Percentiles rank a stretch among this genome's conserved stretches.
These are phyloP conservation scores for Nansenia antarctica DNA, from an alignment of 2,113 vertebrate genomes.

Conservation along the genomic window DNA sequence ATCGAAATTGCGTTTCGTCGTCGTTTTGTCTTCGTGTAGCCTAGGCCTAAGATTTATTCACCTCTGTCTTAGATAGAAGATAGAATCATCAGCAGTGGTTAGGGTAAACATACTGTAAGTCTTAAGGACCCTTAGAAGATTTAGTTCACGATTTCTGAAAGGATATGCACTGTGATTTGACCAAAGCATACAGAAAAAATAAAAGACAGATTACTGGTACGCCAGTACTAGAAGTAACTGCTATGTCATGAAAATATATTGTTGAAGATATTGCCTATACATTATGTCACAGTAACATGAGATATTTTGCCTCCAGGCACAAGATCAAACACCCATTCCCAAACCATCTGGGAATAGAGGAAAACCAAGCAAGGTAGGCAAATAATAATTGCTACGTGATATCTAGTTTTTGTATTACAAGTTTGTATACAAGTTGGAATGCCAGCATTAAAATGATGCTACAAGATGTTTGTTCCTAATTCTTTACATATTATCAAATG, in stretches of 20 bases:
- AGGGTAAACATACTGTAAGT: not conserved
- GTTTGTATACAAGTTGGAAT: not conserved
- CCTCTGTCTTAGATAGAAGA: not conserved
- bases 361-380: slow-evolving; percentile 65
- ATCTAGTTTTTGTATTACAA: too few species aligned
- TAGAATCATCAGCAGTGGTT: not conserved
- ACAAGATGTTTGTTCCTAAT: not conserved
- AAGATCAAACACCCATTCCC: slow-evolving; percentile 32
- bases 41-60: too few species aligned
- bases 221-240: not conserved
- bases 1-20: too few species aligned
- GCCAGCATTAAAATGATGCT: not conserved
- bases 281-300: not conserved
- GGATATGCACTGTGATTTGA: not conserved
- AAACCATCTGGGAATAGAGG: slow-evolving; percentile 41
- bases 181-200: not conserved
- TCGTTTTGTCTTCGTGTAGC: too few species aligned
- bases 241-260: not conserved
- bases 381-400: not conserved
- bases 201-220: not conserved
- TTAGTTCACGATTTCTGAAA: too few species aligned
- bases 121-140: too few species aligned
- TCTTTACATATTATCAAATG: too few species aligned
- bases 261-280: slow-evolving; percentile 60
- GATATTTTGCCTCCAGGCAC: slow-evolving; percentile 49